phyloP scores from a whole-genome alignment of 1,140 invertebrate genomes.

The Bombus waltoni region DNA sequence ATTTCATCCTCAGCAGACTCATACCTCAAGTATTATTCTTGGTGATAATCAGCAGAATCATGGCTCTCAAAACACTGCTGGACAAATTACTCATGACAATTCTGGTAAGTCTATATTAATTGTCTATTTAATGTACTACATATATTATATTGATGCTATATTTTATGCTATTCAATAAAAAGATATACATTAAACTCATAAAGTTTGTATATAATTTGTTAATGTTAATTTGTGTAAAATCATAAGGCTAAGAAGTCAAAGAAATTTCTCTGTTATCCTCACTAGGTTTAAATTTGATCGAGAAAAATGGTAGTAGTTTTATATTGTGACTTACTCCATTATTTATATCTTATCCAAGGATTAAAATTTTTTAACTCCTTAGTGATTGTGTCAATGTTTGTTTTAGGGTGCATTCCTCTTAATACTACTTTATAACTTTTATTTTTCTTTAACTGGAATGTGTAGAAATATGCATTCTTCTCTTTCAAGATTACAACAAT shows the following conservation, averaged over 20 bases:
- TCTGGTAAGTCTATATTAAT: constrained; percentile 64
- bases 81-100: constrained; percentile 72
- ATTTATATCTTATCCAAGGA: background rate
- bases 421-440: background rate
- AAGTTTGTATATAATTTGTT: background rate
- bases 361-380: background rate
- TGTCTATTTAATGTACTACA: background rate
- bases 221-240: background rate
- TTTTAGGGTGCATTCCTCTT: background rate
- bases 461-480: background rate
- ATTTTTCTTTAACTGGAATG: background rate
- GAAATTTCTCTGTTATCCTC: no score
- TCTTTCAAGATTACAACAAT: background rate
- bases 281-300: no score
- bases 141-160: background rate
- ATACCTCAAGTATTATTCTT: constrained; percentile 80
- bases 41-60: constrained; percentile 75
- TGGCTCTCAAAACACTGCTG: constrained; percentile 69
- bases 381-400: background rate
- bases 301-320: background rate
- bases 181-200: background rate
- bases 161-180: background rate
- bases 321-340: background rate
- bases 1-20: constrained; percentile 83
- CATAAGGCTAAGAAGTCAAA: no score